A percentile compares a stretch with the other conserved stretches of the same genome.
Evolutionary conservation across 2,113 vertebrate genomes (phyloP).

Genomic region (Rhadina sibilatrix): DNA sequence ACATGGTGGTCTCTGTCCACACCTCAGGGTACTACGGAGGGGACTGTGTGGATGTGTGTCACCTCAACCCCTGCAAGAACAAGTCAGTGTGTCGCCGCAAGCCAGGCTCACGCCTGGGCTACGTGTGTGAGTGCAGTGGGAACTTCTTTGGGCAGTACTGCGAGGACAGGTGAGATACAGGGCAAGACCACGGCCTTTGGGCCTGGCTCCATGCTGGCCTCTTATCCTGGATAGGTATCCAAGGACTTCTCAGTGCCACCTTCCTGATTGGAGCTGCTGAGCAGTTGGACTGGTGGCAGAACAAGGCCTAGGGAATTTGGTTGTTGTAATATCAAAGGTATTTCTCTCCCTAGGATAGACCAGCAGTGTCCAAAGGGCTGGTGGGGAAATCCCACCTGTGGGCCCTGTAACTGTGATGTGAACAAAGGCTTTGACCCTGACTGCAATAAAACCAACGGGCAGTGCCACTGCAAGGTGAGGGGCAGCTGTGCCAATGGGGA

Average conservation of each 20-base stretch:
- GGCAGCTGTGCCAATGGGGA: not conserved
- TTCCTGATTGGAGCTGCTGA: not conserved
- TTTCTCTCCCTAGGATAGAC: slow-evolving; percentile 81
- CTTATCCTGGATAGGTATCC: not conserved
- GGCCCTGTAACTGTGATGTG: slow-evolving; percentile 92
- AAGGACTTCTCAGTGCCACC: not conserved
- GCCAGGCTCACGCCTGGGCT: slow-evolving; percentile 84
- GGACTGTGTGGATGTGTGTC: slow-evolving; percentile 88
- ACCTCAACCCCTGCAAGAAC: slow-evolving; percentile 95
- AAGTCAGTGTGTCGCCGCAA: slow-evolving; percentile 89
- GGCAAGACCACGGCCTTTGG: not conserved
- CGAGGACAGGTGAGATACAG: slow-evolving; percentile 86
- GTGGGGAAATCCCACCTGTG: slow-evolving; percentile 95
- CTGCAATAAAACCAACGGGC: slow-evolving; percentile 94
- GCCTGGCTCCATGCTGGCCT: not conserved
- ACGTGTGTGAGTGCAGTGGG: slow-evolving; percentile 88
- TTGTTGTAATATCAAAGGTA: not conserved
- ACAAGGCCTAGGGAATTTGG: not conserved
- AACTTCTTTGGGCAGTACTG: slow-evolving; percentile 95
- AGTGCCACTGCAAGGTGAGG: slow-evolving; percentile 95
- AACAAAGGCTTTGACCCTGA: slow-evolving; percentile 90
- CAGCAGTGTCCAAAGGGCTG: slow-evolving; percentile 96
- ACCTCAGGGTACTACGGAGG: slow-evolving; percentile 88
- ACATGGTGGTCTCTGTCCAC: not conserved
- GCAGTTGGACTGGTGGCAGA: not conserved